These are phyloP conservation scores for Philaenus spumarius DNA, from an alignment of 1,140 invertebrate genomes.

Conservation along the genomic window DNA sequence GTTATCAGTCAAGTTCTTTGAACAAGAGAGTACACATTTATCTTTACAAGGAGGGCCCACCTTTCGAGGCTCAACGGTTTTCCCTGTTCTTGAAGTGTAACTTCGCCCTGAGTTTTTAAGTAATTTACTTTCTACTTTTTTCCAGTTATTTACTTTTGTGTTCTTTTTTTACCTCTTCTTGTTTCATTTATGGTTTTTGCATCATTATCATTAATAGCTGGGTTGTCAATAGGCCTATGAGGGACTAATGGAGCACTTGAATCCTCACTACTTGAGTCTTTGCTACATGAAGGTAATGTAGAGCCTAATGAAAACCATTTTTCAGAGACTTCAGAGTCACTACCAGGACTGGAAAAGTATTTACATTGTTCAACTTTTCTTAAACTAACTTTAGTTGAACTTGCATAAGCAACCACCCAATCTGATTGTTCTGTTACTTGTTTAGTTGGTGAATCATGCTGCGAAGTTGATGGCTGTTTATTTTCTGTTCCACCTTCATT, in stretches of 20 bases:
- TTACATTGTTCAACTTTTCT: neutral
- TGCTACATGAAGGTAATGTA: neutral
- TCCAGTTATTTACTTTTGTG: no score
- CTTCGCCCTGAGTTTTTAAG: no score
- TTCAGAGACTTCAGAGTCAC: neutral
- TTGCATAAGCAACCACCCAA: neutral
- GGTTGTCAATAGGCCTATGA: neutral
- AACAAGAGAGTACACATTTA: constrained; percentile 18
- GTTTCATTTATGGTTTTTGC: neutral
- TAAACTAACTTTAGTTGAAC: neutral
- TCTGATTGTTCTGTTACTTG: neutral
- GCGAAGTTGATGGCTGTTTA: no score
- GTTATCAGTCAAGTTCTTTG: constrained; percentile 10
- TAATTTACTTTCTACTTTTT: no score
- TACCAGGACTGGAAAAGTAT: neutral
- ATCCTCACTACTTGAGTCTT: neutral
- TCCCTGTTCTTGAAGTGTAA: no score
- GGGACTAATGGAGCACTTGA: neutral
- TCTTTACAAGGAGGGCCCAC: constrained; percentile 16
- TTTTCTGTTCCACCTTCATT: no score
- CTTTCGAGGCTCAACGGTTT: no score
- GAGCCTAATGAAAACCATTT: neutral
- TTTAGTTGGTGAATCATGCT: no score
- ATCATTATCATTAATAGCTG: neutral
- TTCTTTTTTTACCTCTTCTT: constrained; percentile 4